These are phyloP conservation scores for Eurystomus glaucurus DNA, from an alignment of 2,797 vertebrate genomes.

Conservation along the genomic window DNA sequence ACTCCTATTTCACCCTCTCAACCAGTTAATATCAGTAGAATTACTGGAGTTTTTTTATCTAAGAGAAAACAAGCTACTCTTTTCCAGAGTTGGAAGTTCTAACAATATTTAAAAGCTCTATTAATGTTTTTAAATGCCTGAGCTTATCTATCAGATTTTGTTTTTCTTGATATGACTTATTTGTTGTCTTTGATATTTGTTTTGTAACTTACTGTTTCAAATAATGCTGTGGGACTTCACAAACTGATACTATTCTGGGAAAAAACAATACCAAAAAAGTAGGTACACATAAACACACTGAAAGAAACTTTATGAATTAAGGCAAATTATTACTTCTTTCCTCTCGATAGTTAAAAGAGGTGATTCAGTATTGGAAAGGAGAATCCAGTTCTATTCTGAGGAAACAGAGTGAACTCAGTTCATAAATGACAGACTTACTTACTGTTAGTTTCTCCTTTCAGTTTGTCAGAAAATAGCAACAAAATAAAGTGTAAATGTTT, in stretches of 20 bases:
- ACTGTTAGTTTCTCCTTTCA: background rate
- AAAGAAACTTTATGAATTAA: background rate
- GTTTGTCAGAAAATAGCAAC: background rate
- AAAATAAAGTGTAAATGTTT: background rate
- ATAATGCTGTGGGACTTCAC: background rate
- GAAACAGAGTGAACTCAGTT: background rate
- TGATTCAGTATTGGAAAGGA: background rate
- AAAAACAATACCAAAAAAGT: accelerated
- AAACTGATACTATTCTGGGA: background rate
- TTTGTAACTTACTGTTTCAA: background rate
- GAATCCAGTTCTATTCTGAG: background rate
- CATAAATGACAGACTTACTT: background rate
- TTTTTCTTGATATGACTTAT: background rate
- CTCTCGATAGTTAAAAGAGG: background rate
- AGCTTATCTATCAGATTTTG: background rate
- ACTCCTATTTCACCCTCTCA: background rate
- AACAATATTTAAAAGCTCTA: background rate
- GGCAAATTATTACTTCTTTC: background rate
- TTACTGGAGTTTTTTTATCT: background rate
- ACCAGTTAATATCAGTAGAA: background rate
- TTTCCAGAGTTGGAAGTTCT: background rate
- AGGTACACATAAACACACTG: background rate
- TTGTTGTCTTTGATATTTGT: background rate
- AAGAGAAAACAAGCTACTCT: background rate
- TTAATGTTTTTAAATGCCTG: background rate